These are phyloP conservation scores for Drusus annulatus DNA, from an alignment of 1,140 invertebrate genomes.

Conservation along the genomic window DNA sequence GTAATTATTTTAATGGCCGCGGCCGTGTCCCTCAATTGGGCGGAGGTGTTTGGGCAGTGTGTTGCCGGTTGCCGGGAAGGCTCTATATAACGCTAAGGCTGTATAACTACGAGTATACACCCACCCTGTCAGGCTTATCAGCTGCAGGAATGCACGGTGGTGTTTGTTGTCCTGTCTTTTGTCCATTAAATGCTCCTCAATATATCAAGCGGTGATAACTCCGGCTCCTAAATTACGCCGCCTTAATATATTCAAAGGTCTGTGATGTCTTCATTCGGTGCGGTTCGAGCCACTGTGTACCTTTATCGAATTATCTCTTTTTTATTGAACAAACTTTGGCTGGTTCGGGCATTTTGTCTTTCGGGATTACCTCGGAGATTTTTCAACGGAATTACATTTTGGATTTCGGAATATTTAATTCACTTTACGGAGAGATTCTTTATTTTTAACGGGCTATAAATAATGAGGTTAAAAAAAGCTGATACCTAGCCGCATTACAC, in stretches of 20 bases:
- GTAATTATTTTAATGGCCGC: not conserved
- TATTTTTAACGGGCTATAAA: no score
- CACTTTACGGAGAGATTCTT: no score
- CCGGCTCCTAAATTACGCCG: conserved; percentile 36
- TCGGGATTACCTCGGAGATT: no score
- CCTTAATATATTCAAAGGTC: conserved; percentile 33
- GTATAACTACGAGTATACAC: not conserved
- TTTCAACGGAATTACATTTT: no score
- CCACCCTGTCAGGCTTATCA: not conserved
- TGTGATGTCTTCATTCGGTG: conserved; percentile 28
- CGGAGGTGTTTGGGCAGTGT: not conserved
- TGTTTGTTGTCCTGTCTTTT: conserved; percentile 19
- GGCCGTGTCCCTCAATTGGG: not conserved
- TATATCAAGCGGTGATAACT: conserved; percentile 34
- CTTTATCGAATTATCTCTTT: conserved; percentile 29
- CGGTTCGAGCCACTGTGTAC: conserved; percentile 22
- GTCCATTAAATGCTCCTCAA: conserved; percentile 32
- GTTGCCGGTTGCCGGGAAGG: not conserved
- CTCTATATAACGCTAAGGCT: not conserved
- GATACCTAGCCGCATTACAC: no score
- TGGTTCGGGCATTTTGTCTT: no score
- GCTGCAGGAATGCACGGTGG: conserved; percentile 11
- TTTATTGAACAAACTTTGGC: not conserved
- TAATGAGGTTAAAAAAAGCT: no score
- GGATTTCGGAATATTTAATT: no score